phyloP scores from a whole-genome alignment of 2,888 invertebrate species.

The Peribatodes rhomboidaria region DNA sequence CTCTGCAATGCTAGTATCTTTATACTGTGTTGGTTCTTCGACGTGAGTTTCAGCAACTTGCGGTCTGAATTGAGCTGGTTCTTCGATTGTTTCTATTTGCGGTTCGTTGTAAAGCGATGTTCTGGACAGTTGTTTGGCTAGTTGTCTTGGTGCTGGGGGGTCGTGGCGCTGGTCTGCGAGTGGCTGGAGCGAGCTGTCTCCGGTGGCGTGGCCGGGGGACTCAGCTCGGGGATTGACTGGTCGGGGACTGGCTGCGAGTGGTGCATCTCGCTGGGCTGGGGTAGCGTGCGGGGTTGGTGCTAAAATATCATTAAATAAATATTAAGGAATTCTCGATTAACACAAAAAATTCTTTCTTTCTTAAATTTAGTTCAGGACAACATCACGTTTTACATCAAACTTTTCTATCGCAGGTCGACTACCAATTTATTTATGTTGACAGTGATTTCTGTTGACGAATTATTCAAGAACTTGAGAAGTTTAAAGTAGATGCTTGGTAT shows the following conservation, averaged over 20 bases:
- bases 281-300: slow-evolving; percentile 81
- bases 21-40: slow-evolving; percentile 16
- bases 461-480: too few species aligned
- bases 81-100: too few species aligned
- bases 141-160: slow-evolving; percentile 57
- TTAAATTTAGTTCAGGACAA: neutral
- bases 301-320: slow-evolving; percentile 39
- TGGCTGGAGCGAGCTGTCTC: slow-evolving; percentile 57
- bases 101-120: slow-evolving; percentile 45
- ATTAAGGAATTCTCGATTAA: too few species aligned
- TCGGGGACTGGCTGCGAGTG: slow-evolving; percentile 72
- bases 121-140: slow-evolving; percentile 58
- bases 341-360: neutral
- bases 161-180: slow-evolving; percentile 55
- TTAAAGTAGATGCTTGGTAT: too few species aligned
- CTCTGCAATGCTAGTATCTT: neutral
- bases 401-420: too few species aligned
- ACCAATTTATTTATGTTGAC: too few species aligned
- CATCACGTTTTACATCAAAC: too few species aligned
- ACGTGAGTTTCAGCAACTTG: slow-evolving; percentile 21
- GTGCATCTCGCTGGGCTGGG: slow-evolving; percentile 70
- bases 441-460: too few species aligned
- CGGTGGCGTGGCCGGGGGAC: slow-evolving; percentile 76
- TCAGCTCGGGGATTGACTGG: slow-evolving; percentile 76
- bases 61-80: too few species aligned